Evolutionary conservation across 2,888 invertebrate genomes (phyloP).

Genomic region (Aethes cnicana): DNA sequence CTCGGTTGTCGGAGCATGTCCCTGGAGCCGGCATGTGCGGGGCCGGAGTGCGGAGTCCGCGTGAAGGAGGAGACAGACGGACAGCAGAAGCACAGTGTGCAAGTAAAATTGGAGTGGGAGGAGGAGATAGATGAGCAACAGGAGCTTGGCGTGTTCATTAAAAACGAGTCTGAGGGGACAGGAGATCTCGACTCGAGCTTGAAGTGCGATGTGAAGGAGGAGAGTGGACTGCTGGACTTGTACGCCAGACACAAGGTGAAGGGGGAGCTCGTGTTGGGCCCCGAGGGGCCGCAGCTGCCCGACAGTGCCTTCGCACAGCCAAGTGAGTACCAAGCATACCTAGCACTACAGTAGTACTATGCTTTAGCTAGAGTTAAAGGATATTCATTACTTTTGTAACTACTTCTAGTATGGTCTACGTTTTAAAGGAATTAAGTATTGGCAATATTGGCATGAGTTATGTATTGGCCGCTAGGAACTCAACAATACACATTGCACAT

Average conservation of each 20-base stretch:
- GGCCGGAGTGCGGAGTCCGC: too few relatives aligned
- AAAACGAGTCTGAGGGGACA: neutral
- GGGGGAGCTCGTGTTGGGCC: neutral
- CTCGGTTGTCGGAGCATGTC: too few relatives aligned
- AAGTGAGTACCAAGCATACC: neutral
- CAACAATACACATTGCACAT: too few relatives aligned
- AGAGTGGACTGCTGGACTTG: neutral
- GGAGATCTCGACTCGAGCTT: neutral
- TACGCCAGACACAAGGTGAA: neutral
- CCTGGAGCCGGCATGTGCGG: too few relatives aligned
- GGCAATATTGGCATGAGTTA: too few relatives aligned
- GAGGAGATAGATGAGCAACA: neutral
- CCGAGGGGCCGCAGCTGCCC: neutral
- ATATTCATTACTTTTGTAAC: too few relatives aligned
- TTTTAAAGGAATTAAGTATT: too few relatives aligned
- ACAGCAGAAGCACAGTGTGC: too few relatives aligned
- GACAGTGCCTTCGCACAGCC: neutral
- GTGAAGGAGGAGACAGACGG: neutral
- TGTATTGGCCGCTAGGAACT: too few relatives aligned
- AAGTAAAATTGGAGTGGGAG: neutral
- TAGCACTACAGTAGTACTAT: neutral
- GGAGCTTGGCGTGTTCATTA: neutral
- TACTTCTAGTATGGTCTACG: too few relatives aligned
- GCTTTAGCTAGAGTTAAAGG: neutral
- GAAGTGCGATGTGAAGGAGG: neutral